phyloP scores from a whole-genome alignment of 2,797 vertebrate species.

The Lacerta bilineata region DNA sequence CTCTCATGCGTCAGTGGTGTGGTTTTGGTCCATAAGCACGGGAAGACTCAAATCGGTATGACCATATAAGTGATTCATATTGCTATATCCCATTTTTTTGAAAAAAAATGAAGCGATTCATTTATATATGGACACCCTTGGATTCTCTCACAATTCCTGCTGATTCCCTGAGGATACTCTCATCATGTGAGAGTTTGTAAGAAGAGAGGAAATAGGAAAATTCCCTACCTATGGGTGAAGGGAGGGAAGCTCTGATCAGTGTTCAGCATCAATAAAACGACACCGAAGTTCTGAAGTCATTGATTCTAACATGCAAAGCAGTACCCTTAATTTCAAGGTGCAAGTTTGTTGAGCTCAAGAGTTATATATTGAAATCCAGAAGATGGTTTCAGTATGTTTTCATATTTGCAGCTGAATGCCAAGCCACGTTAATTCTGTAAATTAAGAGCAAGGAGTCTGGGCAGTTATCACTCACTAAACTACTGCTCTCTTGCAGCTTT shows the following conservation, averaged over 20 bases:
- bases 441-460: background rate
- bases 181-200: background rate
- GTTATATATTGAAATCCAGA: background rate
- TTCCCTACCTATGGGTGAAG: background rate
- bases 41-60: background rate
- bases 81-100: background rate
- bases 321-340: background rate
- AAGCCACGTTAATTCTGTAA: background rate
- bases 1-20: background rate
- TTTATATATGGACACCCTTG: background rate
- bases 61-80: background rate
- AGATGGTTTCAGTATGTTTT: background rate
- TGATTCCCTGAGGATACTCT: background rate
- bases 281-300: background rate
- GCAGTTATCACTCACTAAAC: background rate
- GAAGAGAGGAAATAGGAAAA: background rate
- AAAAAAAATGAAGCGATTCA: background rate
- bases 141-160: background rate
- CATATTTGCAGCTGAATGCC: background rate
- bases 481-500: background rate
- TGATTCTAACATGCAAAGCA: slow-evolving; percentile 7
- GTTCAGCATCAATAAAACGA: background rate
- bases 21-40: background rate
- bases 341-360: background rate
- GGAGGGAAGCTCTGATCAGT: background rate